Evolutionary conservation across 2,797 vertebrate genomes (phyloP).

Genomic region (Schizopygopsis pylzovi): DNA sequence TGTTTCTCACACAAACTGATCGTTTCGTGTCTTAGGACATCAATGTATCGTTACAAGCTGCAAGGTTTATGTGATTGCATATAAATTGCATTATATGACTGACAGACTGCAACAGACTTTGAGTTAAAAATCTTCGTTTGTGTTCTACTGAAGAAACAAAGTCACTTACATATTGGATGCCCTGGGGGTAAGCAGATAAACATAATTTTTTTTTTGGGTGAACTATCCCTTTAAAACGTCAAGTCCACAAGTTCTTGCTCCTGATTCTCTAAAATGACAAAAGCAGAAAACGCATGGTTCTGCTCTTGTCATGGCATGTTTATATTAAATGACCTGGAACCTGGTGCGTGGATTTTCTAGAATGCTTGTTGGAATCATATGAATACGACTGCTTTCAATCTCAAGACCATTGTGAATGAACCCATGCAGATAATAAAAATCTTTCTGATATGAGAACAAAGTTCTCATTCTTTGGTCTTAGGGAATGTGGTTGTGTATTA

Average conservation of each 20-base stretch:
- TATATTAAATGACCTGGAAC: constrained; percentile 57
- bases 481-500: constrained; percentile 67
- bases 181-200: too few species aligned
- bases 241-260: constrained; percentile 4
- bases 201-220: too few species aligned
- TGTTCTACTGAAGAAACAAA: too few species aligned
- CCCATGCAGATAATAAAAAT: constrained; percentile 61
- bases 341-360: constrained; percentile 26
- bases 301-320: constrained; percentile 49
- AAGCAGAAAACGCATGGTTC: constrained; percentile 15
- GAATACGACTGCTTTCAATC: constrained; percentile 63
- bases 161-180: too few species aligned
- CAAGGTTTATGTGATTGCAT: too few species aligned
- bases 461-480: constrained; percentile 67
- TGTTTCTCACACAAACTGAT: too few species aligned
- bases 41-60: too few species aligned
- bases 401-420: constrained; percentile 62
- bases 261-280: constrained; percentile 19
- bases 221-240: not conserved
- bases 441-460: constrained; percentile 70
- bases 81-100: too few species aligned
- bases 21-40: too few species aligned
- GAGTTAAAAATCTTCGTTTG: too few species aligned
- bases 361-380: constrained; percentile 55
- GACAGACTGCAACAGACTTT: too few species aligned